Percentiles rank a stretch among this genome's conserved stretches.
phyloP scores from a whole-genome alignment of 2,888 invertebrate genomes.

The Drosophila pegasa region DNA sequence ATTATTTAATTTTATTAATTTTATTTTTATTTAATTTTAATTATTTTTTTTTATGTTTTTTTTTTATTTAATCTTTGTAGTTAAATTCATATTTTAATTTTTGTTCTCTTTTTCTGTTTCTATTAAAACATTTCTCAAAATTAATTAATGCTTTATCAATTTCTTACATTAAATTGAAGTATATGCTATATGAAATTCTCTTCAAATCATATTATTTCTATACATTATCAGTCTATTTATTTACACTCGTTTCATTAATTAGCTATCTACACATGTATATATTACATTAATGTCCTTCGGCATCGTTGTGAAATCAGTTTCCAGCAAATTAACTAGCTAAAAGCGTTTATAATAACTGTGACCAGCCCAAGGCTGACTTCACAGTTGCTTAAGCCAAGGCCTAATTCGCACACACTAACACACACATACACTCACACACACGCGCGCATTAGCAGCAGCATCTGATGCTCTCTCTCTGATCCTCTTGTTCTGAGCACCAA shows the following conservation, averaged over 20 bases:
- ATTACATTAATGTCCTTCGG: not conserved
- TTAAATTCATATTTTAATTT: no score
- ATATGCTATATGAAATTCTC: not conserved
- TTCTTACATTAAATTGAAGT: no score
- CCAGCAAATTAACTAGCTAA: constrained; percentile 43
- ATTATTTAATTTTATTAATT: no score
- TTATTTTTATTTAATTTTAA: no score
- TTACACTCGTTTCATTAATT: not conserved
- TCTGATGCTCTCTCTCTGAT: constrained; percentile 29
- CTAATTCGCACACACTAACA: not conserved
- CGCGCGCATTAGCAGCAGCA: constrained; percentile 14
- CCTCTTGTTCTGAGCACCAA: constrained; percentile 36
- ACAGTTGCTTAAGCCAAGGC: constrained; percentile 49
- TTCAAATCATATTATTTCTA: not conserved
- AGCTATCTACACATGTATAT: not conserved
- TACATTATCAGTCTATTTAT: not conserved
- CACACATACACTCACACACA: not conserved
- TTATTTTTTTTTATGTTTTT: no score
- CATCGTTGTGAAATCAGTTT: constrained; percentile 27
- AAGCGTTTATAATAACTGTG: constrained; percentile 16
- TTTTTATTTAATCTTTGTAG: no score
- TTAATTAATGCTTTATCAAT: no score
- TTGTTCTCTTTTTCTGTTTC: no score
- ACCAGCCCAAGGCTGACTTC: constrained; percentile 49
- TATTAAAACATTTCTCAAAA: no score